phyloP scores from a whole-genome alignment of 2,888 invertebrate genomes.

The Argyresthia albistria region DNA sequence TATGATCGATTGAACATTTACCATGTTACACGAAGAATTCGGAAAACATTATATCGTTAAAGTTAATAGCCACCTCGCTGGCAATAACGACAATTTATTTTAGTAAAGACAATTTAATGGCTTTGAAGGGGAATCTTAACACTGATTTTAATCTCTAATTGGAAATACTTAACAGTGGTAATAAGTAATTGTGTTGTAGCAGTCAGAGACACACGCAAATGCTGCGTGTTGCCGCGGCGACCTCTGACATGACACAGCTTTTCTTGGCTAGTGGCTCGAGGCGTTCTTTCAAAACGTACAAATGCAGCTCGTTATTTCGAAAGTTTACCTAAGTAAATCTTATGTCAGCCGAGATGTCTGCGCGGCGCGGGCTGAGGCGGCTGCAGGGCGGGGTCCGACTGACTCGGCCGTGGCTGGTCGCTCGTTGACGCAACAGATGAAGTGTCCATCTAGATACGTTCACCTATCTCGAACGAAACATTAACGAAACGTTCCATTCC shows the following conservation, averaged over 20 bases:
- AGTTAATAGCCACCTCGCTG: not conserved
- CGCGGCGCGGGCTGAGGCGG: too few species aligned
- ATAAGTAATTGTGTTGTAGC: constrained; percentile 45
- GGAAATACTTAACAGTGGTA: constrained; percentile 25
- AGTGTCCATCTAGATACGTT: too few species aligned
- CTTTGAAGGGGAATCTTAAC: not conserved
- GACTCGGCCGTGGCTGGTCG: too few species aligned
- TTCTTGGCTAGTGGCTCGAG: constrained; percentile 41
- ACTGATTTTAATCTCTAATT: constrained; percentile 2
- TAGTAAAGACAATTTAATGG: constrained; percentile 1
- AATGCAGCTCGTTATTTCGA: constrained; percentile 49
- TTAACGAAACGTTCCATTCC: too few species aligned
- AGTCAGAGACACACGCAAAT: constrained; percentile 29
- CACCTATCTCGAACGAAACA: too few species aligned
- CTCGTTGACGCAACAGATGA: too few species aligned
- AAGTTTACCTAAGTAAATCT: constrained; percentile 35
- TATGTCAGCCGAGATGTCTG: not conserved
- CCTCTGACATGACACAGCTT: constrained; percentile 40
- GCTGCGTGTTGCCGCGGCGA: constrained; percentile 32
- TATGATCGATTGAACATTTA: too few species aligned
- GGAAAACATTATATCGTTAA: too few species aligned
- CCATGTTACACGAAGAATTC: too few species aligned
- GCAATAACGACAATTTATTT: not conserved
- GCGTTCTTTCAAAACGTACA: constrained; percentile 28
- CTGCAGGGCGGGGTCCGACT: too few species aligned